Evolutionary conservation across 2,888 invertebrate genomes (phyloP).

Genomic region (Baronia brevicornis): DNA sequence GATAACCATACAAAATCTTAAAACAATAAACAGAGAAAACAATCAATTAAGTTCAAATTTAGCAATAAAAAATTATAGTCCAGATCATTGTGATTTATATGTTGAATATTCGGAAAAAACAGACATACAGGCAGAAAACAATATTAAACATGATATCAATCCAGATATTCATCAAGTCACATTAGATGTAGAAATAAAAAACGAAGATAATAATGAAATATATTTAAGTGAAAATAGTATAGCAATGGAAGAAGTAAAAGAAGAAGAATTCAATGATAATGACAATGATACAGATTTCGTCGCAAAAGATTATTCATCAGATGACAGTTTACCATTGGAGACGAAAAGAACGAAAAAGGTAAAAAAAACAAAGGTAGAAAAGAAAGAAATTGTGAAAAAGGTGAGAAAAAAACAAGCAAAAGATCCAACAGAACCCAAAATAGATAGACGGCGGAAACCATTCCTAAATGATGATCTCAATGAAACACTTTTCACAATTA

Average conservation of each 20-base stretch:
- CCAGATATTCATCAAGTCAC: conserved; percentile 8
- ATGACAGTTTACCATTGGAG: conserved; percentile 43
- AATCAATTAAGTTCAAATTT: conserved; percentile 31
- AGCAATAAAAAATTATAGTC: conserved; percentile 19
- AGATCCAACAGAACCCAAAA: conserved; percentile 34
- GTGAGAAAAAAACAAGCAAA: conserved; percentile 18
- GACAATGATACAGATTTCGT: conserved; percentile 11
- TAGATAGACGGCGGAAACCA: conserved; percentile 51
- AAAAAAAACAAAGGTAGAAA: conserved; percentile 24
- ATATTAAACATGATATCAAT: neutral
- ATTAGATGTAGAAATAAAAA: conserved; percentile 19
- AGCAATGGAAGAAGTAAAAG: conserved; percentile 12
- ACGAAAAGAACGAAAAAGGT: conserved; percentile 28
- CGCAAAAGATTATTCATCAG: conserved; percentile 33
- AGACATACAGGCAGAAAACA: conserved; percentile 8
- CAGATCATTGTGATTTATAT: conserved; percentile 29
- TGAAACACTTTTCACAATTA: conserved; percentile 52
- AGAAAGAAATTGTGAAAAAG: conserved; percentile 18
- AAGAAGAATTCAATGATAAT: conserved; percentile 12
- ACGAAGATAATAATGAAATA: conserved; percentile 18
- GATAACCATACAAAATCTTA: conserved; percentile 39
- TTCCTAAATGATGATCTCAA: conserved; percentile 54
- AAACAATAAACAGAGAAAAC: conserved; percentile 34
- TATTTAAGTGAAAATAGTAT: conserved; percentile 13
- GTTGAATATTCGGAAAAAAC: conserved; percentile 21